Conservation (phyloP, 2,888 invertebrate genomes). For the Drosophila prolongata region DNA sequence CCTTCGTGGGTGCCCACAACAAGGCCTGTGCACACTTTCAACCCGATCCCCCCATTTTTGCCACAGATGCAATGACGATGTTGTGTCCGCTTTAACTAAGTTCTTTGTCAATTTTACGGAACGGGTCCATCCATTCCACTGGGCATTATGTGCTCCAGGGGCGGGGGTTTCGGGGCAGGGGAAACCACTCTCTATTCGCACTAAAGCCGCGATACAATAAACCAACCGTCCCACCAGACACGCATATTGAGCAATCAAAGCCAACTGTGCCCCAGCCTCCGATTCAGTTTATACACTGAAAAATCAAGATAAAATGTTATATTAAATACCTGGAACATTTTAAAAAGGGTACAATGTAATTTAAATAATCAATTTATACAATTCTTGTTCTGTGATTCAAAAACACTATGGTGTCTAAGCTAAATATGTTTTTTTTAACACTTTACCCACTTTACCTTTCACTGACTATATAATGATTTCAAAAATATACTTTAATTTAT, state of each 20-base stretch:
- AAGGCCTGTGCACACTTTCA: conserved; percentile 26
- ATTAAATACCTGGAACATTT: no score
- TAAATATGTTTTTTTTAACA: no score
- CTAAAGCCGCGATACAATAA: conserved; percentile 71
- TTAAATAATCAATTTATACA: no score
- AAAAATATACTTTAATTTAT: no score
- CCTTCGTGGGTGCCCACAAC: conserved; percentile 40
- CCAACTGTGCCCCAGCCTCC: conserved; percentile 65
- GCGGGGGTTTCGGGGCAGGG: background rate
- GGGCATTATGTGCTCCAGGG: conserved; percentile 53
- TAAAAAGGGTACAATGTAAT: no score
- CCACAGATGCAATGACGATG: conserved; percentile 40
- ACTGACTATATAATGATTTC: no score
- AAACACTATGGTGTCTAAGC: no score
- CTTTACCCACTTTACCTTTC: no score
- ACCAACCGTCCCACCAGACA: conserved; percentile 49
- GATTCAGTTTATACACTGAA: conserved; percentile 1
- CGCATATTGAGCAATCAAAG: conserved; percentile 77
- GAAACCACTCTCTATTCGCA: conserved; percentile 61
- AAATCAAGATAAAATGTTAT: no score
- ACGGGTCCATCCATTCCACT: conserved; percentile 33
- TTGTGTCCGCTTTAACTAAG: conserved; percentile 58
- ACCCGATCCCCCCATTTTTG: background rate
- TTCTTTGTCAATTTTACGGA: conserved; percentile 70
- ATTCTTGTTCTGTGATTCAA: no score